Evolutionary conservation across 1,140 invertebrate species (phyloP), one percentile per base, ranked within the genome.

Genomic region (Brachionus asplanchnoidis): DNA sequence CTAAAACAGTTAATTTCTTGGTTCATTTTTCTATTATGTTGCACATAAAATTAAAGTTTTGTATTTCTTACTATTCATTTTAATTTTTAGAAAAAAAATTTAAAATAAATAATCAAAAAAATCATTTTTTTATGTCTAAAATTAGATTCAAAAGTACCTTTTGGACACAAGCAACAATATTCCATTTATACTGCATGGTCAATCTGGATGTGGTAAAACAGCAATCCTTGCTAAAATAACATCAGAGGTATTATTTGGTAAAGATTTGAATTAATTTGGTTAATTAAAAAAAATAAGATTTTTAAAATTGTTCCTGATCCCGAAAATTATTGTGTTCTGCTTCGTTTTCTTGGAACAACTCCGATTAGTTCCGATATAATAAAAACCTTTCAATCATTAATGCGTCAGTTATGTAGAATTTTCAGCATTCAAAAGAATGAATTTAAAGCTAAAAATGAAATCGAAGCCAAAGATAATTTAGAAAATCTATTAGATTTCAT

Each of bases 181-280:
- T 75, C 85, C 85, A 32, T 82, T 4, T 66, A n/a, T 85, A n/a
- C 23, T 85, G 7, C 32, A 66, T 44, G 85, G 85, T 12, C 36
- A 85, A 11, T 70, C 77, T 26, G 85, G 85, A 14, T 82, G 20
- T 75, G 85, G 85, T 26, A 85, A 85, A 53, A 85, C 85, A 60
- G 40, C 78, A 11, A 23, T 85, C 26, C 44, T 82, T 8, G 75
- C 85, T 8, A 85, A 85, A 53, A 44, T 82, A 5, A 80, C 44
- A 56, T 32, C 44, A 17, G 12, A 65, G 23, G 50, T 80, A 65
- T 28, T 28, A 28, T 28, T 28, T 28, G 0, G 3, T 44, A 6
- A 8, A 44, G 8, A 44, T 11, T 44, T 44, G 12, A 44, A 11
- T 44, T 56, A 3, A 50, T 14, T 23, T 60, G 8, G 23, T 7